These are phyloP conservation scores for Catharus bicknelli DNA, from an alignment of 2,113 vertebrate species.

Conservation along the genomic window DNA sequence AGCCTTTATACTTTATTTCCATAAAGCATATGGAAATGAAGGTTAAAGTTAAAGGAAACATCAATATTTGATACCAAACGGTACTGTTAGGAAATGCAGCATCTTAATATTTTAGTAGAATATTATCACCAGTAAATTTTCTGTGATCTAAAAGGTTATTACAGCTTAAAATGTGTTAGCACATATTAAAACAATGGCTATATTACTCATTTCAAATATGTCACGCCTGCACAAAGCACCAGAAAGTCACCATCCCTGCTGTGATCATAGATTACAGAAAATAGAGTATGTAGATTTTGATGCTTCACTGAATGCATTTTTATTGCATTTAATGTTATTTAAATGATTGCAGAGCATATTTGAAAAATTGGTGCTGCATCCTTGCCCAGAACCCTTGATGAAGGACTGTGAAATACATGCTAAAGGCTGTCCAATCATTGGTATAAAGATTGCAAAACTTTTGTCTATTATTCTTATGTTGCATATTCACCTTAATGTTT, in stretches of 20 bases:
- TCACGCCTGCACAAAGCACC: slow-evolving; percentile 26
- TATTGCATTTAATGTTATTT: slow-evolving; percentile 52
- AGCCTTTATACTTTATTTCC: background rate
- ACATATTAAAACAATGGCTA: slow-evolving; percentile 21
- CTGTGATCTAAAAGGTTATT: slow-evolving; percentile 1
- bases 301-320: slow-evolving; percentile 47
- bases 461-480: background rate
- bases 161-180: background rate
- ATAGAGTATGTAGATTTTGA: slow-evolving; percentile 18
- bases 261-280: slow-evolving; percentile 57
- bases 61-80: background rate
- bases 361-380: slow-evolving; percentile 23
- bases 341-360: background rate
- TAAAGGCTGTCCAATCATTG: background rate
- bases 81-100: background rate
- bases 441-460: background rate
- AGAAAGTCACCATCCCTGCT: slow-evolving; percentile 35
- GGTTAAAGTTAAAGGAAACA: background rate
- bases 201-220: slow-evolving; percentile 43
- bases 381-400: background rate
- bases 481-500: background rate
- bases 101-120: background rate
- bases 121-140: background rate
- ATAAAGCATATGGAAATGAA: background rate
- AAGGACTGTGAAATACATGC: background rate